A percentile compares a stretch with the other conserved stretches of the same genome.
Evolutionary conservation across 1,140 invertebrate species (phyloP).

Genomic region (Caligus rogercresseyi): DNA sequence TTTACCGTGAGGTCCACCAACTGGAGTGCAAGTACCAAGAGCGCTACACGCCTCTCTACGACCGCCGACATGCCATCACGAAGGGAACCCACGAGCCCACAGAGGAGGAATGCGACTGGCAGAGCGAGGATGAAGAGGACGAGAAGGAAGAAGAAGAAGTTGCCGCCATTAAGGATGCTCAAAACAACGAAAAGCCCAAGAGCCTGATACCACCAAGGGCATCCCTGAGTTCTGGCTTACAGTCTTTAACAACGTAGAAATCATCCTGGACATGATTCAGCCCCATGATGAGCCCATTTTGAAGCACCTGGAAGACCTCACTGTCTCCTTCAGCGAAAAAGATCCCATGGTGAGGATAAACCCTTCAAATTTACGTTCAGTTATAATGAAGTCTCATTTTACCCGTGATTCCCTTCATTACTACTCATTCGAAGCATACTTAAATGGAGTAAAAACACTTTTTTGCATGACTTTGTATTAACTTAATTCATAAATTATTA

Average conservation of each 20-base stretch:
- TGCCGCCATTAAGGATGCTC: constrained; percentile 6
- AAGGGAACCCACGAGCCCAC: constrained; percentile 63
- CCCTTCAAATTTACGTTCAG: background rate
- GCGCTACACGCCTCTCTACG: constrained; percentile 57
- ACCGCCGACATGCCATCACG: constrained; percentile 43
- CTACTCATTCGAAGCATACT: too few species aligned
- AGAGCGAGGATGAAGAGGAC: constrained; percentile 53
- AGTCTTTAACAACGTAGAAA: constrained; percentile 83
- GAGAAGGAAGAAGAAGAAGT: constrained; percentile 26
- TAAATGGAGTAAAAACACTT: too few species aligned
- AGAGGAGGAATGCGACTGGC: constrained; percentile 65
- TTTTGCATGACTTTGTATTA: too few species aligned
- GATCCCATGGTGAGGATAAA: constrained; percentile 48
- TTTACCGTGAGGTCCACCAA: constrained; percentile 83
- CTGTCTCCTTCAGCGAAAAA: constrained; percentile 48
- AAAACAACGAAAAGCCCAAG: constrained; percentile 4
- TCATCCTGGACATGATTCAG: constrained; percentile 61
- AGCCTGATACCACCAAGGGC: constrained; percentile 46
- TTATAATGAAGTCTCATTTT: too few species aligned
- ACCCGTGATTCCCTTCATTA: too few species aligned
- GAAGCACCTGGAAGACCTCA: constrained; percentile 75
- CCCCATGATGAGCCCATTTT: constrained; percentile 88
- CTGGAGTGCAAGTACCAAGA: constrained; percentile 79
- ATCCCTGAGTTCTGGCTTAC: constrained; percentile 95
- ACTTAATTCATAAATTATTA: too few species aligned